Evolutionary conservation across 2,797 vertebrate species (phyloP).

Genomic region (Arnoldichthys spilopterus): DNA sequence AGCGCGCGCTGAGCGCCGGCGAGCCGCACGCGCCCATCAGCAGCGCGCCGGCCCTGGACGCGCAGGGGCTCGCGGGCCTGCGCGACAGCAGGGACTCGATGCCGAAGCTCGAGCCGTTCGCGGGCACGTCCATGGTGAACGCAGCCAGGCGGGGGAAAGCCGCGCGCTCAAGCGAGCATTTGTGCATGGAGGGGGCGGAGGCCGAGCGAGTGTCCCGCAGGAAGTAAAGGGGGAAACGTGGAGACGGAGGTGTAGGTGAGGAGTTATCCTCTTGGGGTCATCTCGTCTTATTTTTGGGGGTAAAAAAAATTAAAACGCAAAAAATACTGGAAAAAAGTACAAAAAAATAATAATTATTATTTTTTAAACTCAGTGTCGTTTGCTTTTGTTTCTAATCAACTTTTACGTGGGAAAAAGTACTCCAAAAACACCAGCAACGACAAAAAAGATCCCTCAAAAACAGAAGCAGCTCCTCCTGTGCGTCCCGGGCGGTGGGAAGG

Average conservation of each 20-base stretch:
- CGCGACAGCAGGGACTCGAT: constrained; percentile 97
- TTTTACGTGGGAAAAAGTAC: too few species aligned
- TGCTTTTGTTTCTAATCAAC: too few species aligned
- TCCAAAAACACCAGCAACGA: background rate
- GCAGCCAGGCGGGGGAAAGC: constrained; percentile 57
- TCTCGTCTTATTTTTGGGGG: too few species aligned
- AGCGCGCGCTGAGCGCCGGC: constrained; percentile 89
- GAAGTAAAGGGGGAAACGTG: too few species aligned
- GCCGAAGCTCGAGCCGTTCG: constrained; percentile 92
- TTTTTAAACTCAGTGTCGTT: too few species aligned
- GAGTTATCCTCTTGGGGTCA: constrained; percentile 18
- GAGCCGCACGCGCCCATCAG: constrained; percentile 87
- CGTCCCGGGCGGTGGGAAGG: background rate
- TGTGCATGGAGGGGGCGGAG: constrained; percentile 40
- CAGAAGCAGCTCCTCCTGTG: constrained; percentile 25
- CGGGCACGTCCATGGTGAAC: constrained; percentile 89
- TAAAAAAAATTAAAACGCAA: too few species aligned
- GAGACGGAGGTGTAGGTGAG: background rate
- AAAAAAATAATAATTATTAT: too few species aligned
- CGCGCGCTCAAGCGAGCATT: constrained; percentile 35
- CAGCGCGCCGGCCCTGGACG: constrained; percentile 84
- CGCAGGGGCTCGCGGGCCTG: constrained; percentile 86
- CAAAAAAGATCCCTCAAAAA: background rate
- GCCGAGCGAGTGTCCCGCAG: background rate
- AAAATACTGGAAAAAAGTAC: background rate